Conservation (phyloP, 2,888 invertebrate species). For the Phalangium opilio region DNA sequence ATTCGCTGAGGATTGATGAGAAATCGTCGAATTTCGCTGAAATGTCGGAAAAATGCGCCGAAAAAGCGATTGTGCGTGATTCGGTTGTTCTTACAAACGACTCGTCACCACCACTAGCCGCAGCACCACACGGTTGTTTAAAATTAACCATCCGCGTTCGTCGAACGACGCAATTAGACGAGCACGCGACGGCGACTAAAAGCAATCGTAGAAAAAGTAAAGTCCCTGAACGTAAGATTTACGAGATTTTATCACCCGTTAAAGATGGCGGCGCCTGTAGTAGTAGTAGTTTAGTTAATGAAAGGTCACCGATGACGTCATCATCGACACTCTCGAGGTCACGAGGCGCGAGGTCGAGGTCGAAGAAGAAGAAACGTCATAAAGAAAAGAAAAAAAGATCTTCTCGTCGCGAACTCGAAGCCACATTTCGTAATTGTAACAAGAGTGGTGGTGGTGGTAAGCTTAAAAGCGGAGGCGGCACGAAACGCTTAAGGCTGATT, state of each 20-base stretch:
- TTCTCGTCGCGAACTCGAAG: background rate
- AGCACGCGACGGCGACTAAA: background rate
- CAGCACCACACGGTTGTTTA: conserved; percentile 9
- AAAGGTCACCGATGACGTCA: background rate
- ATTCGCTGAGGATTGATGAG: no score
- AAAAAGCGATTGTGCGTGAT: no score
- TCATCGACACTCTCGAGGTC: background rate
- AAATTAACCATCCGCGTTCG: conserved; percentile 19
- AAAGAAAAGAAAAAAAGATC: background rate
- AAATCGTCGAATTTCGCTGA: no score
- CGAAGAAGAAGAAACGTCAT: background rate
- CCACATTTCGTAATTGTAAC: background rate
- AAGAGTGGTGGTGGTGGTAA: no score
- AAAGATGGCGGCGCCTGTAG: no score
- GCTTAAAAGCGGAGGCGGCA: no score
- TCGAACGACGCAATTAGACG: conserved; percentile 2
- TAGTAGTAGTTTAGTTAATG: no score
- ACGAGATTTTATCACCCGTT: background rate
- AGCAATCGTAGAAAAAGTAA: background rate
- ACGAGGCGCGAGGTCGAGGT: background rate
- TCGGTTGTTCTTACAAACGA: no score
- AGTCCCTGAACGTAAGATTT: background rate
- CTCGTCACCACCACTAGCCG: no score
- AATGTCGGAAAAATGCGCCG: no score
- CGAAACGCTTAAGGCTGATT: conserved; percentile 65